Percentiles rank a stretch among this genome's conserved stretches.
phyloP scores from a whole-genome alignment of 1,140 invertebrate species.

The Aradophagus sp. region DNA sequence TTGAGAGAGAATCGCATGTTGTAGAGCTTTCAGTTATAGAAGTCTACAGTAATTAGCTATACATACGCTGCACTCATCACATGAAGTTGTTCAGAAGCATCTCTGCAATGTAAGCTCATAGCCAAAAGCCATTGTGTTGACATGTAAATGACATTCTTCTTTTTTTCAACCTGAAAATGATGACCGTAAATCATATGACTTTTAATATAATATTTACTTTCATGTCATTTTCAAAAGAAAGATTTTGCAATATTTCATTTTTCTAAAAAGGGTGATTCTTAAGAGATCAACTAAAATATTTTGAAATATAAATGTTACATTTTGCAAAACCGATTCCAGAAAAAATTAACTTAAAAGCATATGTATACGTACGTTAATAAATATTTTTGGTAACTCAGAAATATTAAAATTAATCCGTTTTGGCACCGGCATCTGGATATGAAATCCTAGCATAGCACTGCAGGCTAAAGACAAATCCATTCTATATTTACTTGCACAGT shows the following conservation, averaged over 20 bases:
- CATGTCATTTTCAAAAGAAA: too few relatives aligned
- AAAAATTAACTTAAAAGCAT: too few relatives aligned
- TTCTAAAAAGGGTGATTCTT: too few relatives aligned
- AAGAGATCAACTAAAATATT: too few relatives aligned
- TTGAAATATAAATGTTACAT: too few relatives aligned
- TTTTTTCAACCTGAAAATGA: conserved; percentile 77
- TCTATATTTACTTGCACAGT: conserved; percentile 79
- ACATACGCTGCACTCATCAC: conserved; percentile 85
- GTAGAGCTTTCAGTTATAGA: too few relatives aligned
- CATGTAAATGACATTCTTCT: conserved; percentile 74
- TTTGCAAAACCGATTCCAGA: too few relatives aligned
- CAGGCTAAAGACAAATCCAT: conserved; percentile 81
- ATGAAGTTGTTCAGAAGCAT: conserved; percentile 85
- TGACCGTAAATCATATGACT: conserved; percentile 1
- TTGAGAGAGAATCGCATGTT: too few relatives aligned
- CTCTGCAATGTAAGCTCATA: conserved; percentile 81
- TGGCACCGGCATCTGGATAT: conserved; percentile 79
- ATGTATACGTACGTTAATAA: conserved; percentile 77
- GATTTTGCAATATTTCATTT: too few relatives aligned
- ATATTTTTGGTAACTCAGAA: conserved; percentile 79
- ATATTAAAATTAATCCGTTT: conserved; percentile 71
- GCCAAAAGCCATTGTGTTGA: conserved; percentile 86
- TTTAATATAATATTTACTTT: too few relatives aligned
- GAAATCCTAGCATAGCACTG: conserved; percentile 83
- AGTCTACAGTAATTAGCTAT: neutral